Conservation (phyloP, 1,140 invertebrate species). For the Drosophila sproati region DNA sequence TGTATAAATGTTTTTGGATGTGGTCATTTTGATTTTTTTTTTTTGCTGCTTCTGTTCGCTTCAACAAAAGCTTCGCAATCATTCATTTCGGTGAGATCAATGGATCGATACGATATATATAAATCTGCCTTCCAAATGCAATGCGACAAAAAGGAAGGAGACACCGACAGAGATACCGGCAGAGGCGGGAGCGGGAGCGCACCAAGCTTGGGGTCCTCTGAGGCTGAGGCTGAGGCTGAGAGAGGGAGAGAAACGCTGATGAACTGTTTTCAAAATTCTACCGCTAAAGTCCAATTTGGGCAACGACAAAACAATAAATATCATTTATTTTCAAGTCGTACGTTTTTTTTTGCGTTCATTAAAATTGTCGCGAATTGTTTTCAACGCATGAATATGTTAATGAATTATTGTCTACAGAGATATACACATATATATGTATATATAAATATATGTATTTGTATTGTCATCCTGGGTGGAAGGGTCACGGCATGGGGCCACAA, state of each 20-base stretch:
- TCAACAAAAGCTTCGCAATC: conserved; percentile 64
- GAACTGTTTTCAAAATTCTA: conserved; percentile 72
- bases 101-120: conserved; percentile 68
- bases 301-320: conserved; percentile 57
- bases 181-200: conserved; percentile 23
- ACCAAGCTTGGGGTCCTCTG: conserved; percentile 13
- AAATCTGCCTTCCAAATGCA: conserved; percentile 18
- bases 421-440: conserved; percentile 1
- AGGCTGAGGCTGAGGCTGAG: neutral
- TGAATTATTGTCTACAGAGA: conserved; percentile 51
- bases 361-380: conserved; percentile 74
- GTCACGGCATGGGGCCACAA: conserved; percentile 12
- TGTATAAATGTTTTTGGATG: conserved; percentile 21
- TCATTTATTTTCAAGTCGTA: conserved; percentile 44
- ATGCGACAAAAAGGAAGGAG: conserved; percentile 66
- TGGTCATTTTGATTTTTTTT: conserved; percentile 53
- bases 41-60: conserved; percentile 18
- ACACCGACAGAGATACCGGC: neutral
- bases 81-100: conserved; percentile 82
- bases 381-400: conserved; percentile 74
- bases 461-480: conserved; percentile 1
- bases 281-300: conserved; percentile 30
- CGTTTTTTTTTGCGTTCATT: conserved; percentile 60
- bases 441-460: neutral
- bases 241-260: conserved; percentile 42